Conservation (phyloP, 2,113 vertebrate genomes). For the Physeter macrocephalus region DNA sequence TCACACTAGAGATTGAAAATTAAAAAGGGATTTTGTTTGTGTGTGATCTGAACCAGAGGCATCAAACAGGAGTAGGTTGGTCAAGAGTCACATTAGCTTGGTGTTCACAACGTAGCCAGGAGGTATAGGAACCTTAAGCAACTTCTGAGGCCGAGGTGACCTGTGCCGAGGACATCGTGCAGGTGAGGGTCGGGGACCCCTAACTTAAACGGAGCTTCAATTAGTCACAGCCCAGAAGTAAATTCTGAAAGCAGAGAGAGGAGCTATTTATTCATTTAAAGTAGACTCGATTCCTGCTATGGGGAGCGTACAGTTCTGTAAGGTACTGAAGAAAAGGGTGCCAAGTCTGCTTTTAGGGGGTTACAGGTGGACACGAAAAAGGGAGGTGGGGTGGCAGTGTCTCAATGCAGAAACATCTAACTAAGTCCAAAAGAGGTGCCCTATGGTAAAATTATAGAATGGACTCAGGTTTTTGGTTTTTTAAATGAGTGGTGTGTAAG, state of each 20-base stretch:
- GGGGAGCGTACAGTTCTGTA: background rate
- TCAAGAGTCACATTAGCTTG: background rate
- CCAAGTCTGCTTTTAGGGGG: background rate
- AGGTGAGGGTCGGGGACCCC: background rate
- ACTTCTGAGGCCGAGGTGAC: background rate
- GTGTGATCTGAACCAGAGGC: background rate
- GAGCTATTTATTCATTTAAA: background rate
- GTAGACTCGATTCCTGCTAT: background rate
- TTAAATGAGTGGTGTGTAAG: background rate
- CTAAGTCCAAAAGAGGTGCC: background rate
- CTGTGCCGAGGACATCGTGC: background rate
- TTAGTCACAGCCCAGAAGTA: background rate
- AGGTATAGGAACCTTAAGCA: background rate
- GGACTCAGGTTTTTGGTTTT: background rate
- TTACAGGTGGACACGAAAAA: background rate
- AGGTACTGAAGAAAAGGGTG: background rate
- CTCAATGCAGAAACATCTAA: background rate
- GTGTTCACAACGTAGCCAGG: background rate
- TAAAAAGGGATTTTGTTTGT: background rate
- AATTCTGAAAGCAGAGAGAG: background rate
- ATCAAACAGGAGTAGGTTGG: background rate
- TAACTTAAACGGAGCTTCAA: background rate
- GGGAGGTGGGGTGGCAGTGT: background rate
- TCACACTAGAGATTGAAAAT: background rate
- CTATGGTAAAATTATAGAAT: background rate